Base-by-base conservation (phyloP, 1,140 invertebrate species). In the Cecropterus lyciades region DNA sequence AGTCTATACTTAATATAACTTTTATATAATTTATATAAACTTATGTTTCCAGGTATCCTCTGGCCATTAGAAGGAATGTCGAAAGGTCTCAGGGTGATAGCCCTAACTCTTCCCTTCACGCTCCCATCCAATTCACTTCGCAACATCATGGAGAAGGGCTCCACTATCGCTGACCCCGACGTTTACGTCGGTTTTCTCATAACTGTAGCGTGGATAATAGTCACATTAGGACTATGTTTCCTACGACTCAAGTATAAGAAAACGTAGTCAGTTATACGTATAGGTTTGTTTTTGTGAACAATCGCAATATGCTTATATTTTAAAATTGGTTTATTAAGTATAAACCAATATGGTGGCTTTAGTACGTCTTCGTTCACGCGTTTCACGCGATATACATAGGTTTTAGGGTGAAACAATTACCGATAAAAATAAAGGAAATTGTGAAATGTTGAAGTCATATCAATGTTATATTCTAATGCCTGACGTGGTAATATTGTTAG, bases 61-160 rank as follows among this genome's bases (percentile, higher is more conserved):
- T 99, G 98, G 98, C 98, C 98, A 0, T 70, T 97, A n/a, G 96
- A 98, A 85, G 95, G 94, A 6, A 96, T 96, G 94, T 94, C 95
- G 0, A 69, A 71, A 11, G 74, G 82, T 0, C 79, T 96, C 0
- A 85, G 92, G 16, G 93, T 92, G 60, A 49, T 96, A 13, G 94
- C 95, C 0, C 82, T 93, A 7, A 78, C 83, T 0, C 81, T 96
- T 0, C 96, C 96, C 0, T 95, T 95, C 68, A 96, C 96, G 3
- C 75, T 96, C 24, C 94, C 96, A 0, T 93, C 94, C 0, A 92
- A 93, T 51, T 94, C 95, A 0, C 79, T 96, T 3, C 89, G 95
- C 37, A 93, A 93, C 73, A 85, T 96, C 7, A 91, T 96, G 64
- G 93, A 94, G 14, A 95, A 95, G 73, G 95, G 95, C 0, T 92